A percentile compares a stretch with the other conserved stretches of the same genome.
These are phyloP conservation scores for Lonchura striata DNA, from an alignment of 2,113 vertebrate genomes.

Conservation along the genomic window DNA sequence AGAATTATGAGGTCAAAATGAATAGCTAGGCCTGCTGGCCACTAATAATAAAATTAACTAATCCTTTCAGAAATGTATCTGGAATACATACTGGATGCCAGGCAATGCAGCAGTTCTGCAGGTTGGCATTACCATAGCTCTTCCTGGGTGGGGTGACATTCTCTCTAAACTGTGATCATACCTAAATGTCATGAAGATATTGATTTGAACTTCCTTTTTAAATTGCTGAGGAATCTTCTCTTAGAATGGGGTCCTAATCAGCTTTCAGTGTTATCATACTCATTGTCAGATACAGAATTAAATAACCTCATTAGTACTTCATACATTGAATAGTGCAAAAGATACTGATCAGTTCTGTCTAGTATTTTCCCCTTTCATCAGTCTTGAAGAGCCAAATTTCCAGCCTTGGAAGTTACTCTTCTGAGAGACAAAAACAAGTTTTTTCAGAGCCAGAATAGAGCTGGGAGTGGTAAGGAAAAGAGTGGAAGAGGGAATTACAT, in stretches of 20 bases:
- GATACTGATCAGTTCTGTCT: not conserved
- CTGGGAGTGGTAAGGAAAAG: not conserved
- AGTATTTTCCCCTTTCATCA: not conserved
- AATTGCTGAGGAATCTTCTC: not conserved
- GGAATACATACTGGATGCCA: not conserved
- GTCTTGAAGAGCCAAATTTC: not conserved
- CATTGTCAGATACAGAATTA: not conserved
- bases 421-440: not conserved
- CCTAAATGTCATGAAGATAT: not conserved
- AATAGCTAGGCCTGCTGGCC: not conserved
- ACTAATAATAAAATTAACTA: not conserved
- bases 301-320: conserved; percentile 14
- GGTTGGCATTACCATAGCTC: not conserved
- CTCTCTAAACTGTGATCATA: not conserved
- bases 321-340: not conserved
- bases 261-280: not conserved
- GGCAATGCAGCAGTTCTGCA: not conserved
- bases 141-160: not conserved
- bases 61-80: not conserved
- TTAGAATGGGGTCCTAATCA: not conserved
- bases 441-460: not conserved
- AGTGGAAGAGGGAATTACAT: rapidly evolving
- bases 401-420: not conserved
- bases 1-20: not conserved
- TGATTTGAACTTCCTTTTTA: not conserved